These are phyloP conservation scores for Clitarchus hookeri DNA, from an alignment of 2,888 invertebrate species.

Conservation along the genomic window DNA sequence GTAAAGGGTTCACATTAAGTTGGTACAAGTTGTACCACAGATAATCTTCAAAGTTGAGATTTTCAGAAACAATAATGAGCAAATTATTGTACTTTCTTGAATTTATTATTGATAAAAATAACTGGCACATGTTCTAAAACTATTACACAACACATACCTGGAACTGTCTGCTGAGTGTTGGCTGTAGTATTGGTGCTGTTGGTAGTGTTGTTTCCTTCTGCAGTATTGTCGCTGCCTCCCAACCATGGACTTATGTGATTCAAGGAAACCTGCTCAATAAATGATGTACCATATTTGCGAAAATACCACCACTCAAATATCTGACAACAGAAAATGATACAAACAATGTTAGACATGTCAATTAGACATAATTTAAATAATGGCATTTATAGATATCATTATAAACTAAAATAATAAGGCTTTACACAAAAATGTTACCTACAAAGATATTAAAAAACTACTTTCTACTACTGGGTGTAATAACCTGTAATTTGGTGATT, in stretches of 20 bases:
- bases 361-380: background rate
- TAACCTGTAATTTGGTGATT: too few species aligned
- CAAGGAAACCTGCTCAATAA: slow-evolving; percentile 94
- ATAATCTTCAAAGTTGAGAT: too few species aligned
- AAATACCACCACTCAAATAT: slow-evolving; percentile 99
- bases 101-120: background rate
- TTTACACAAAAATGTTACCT: background rate
- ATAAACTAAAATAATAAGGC: background rate
- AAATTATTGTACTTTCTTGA: background rate
- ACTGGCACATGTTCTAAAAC: background rate
- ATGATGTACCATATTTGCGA: slow-evolving; percentile 95
- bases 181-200: slow-evolving; percentile 49
- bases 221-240: slow-evolving; percentile 68
- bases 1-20: too few species aligned
- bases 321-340: slow-evolving; percentile 50
- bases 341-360: slow-evolving; percentile 5
- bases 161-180: slow-evolving; percentile 58
- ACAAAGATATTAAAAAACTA: too few species aligned
- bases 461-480: too few species aligned
- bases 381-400: background rate
- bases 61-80: too few species aligned
- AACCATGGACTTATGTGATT: slow-evolving; percentile 94
- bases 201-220: slow-evolving; percentile 51
- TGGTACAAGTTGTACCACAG: too few species aligned
- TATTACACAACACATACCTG: slow-evolving; percentile 48